Evolutionary conservation across 2,888 invertebrate species (phyloP), one percentile per base, ranked within the genome.

Genomic region (Marasmarcha lunaedactyla): DNA sequence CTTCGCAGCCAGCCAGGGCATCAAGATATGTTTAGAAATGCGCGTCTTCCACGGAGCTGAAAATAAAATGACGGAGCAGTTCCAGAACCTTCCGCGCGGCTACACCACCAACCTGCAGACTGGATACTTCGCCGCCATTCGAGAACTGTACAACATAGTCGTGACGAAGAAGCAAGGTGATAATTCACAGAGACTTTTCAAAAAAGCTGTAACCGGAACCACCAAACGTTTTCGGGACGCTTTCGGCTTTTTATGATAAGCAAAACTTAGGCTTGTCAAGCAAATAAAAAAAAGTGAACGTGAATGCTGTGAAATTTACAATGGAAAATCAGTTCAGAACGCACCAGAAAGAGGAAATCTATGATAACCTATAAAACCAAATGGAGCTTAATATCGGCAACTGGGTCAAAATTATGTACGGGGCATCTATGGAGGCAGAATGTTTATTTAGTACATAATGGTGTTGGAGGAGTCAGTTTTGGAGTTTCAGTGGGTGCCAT

Each of bases 381-480:
- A 20, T 20, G 20, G 20, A 20, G 20, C 20, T 20, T 20, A 3
- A 64, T 62, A 60, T 61, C 46, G 57, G 59, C 47, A 71, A 63
- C 52, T 65, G 48, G 67, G 69, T 64, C 66, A 66, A 67, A 71
- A 69, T 70, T 59, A 69, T 71, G 62, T 71, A 61, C 59, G 12
- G n/a, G n/a, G n/a, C n/a, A n/a, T n/a, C n/a, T 74, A 71, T 72
- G 66, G 60, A 59, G 67, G 63, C 71, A 74, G 68, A 73, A 71
- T 79, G 79, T 79, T 79, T 81, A 71, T 78, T 76, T 77, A 78
- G 71, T 78, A 83, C 65, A 81, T 81, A 81, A 73, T 71, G 71
- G 64, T 74, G 63, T 77, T 73, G 79, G 74, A 83, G 81, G 81
- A 83, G 81, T 83, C 79, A 71, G 81, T 81, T 79, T 79, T 79